Evolutionary conservation across 2,113 vertebrate genomes (phyloP).

Genomic region (Leiothrix lutea): DNA sequence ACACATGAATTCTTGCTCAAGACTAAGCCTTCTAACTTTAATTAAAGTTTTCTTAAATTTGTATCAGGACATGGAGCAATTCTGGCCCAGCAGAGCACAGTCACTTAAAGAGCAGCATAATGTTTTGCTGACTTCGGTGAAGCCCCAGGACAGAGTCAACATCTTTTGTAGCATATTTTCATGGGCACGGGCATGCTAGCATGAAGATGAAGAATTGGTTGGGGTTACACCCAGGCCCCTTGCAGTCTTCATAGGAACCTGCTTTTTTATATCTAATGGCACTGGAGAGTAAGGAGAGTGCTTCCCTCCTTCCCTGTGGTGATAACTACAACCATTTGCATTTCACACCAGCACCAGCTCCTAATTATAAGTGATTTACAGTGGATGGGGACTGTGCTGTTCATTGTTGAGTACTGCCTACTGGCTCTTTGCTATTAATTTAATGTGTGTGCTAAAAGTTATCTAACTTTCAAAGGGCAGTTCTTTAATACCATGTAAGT

Average conservation of each 20-base stretch:
- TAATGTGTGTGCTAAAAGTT: slow-evolving; percentile 10
- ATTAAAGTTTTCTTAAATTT: background rate
- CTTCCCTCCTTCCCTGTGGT: slow-evolving; percentile 6
- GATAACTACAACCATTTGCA: slow-evolving; percentile 27
- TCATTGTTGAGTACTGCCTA: slow-evolving; percentile 28
- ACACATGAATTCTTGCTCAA: background rate
- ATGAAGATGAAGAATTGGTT: background rate
- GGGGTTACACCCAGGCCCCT: background rate
- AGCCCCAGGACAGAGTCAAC: background rate
- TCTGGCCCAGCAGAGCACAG: background rate
- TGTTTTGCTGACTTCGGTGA: background rate
- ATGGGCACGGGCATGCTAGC: background rate
- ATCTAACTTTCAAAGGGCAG: background rate
- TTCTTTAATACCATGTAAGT: background rate
- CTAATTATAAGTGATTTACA: slow-evolving; percentile 56
- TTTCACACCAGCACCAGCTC: slow-evolving; percentile 9
- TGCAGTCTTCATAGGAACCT: background rate
- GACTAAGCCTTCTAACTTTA: background rate
- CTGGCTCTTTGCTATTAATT: slow-evolving; percentile 15
- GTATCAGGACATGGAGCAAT: background rate
- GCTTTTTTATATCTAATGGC: background rate
- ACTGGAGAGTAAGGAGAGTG: background rate
- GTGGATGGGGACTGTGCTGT: background rate
- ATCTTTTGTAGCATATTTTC: background rate
- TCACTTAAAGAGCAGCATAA: background rate